Percentiles rank a stretch among this genome's conserved stretches.
These are phyloP conservation scores for Stichopus horrens DNA, from an alignment of 53 echinoderm and acorn worm species.

Conservation along the genomic window DNA sequence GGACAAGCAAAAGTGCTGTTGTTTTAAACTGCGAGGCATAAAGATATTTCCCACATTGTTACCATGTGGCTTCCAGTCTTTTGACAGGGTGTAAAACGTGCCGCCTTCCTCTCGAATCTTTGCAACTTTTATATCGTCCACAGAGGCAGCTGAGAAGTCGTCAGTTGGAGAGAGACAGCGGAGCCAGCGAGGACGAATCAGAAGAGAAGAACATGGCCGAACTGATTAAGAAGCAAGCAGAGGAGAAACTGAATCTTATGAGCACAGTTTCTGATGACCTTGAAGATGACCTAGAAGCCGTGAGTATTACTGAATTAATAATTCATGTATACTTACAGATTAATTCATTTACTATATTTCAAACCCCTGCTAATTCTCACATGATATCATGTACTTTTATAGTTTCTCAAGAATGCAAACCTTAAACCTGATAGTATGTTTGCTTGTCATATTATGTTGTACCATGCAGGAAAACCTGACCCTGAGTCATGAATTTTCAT, in stretches of 20 bases:
- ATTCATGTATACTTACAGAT: no score
- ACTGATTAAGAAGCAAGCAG: constrained; percentile 85
- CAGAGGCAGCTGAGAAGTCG: constrained; percentile 68
- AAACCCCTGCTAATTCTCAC: no score
- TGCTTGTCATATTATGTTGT: no score
- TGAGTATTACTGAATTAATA: constrained; percentile 34
- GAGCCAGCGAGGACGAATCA: constrained; percentile 63
- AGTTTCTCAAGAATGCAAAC: no score
- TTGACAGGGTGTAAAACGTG: background rate
- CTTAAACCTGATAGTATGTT: no score
- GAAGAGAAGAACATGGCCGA: constrained; percentile 58
- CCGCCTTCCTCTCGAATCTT: background rate
- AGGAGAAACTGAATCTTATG: constrained; percentile 74
- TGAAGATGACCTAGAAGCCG: constrained; percentile 87
- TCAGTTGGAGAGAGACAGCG: constrained; percentile 59
- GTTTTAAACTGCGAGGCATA: no score
- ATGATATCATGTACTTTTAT: no score
- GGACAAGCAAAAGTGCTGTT: no score
- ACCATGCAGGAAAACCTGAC: no score
- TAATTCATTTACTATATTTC: no score
- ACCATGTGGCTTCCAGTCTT: no score
- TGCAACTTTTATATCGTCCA: background rate
- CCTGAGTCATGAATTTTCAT: no score
- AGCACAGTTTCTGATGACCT: constrained; percentile 40
- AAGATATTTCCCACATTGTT: background rate